Base-by-base conservation (phyloP, 2,888 invertebrate genomes). In the Digitonthophagus gazella region DNA sequence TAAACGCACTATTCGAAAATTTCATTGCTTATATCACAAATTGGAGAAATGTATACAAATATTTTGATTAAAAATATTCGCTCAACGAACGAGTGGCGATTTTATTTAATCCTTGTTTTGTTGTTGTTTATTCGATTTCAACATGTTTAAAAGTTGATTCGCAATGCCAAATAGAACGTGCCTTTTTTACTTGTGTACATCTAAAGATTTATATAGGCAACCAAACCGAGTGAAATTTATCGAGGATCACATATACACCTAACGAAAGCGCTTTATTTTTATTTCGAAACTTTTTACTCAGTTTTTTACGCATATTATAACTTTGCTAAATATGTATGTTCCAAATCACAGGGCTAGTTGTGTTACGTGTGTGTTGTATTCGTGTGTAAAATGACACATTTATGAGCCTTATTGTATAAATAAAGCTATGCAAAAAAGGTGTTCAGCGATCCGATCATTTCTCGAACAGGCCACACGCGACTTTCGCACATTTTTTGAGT, bases 61-160 rank as follows among this genome's bases (percentile, higher is more conserved):
- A 74, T 74, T 74, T 75, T 75, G 75, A 75, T 75, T 74, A 72
- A 72, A 63, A 68, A 71, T 70, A 68, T 64, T 67, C 58, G 28
- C 11, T 44, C 58, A 15, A 16, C 58, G 58, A 58, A 20, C 15
- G 20, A 20, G 18, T 20, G 58, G n/a, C 16, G 18, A 58, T 44
- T 58, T 58, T 15, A 11, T 5, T 58, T 44, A n/a, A n/a, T 44
- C 28, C 2, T 8, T 3, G 28, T 44, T 44, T 44, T 56, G 14
- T 56, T 2, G 14, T 3, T 56, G 56, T 56, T 56, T 56, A 15
- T 56, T 56, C 15, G 56, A 15, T 56, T 56, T 56, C 14, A 44
- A 44, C 6, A 44, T 44, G 28, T 44, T n/a, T n/a, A n/a, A n/a
- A n/a, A n/a, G n/a, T n/a, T n/a, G n/a, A n/a, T n/a, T n/a, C n/a